A percentile compares a stretch with the other conserved stretches of the same genome.
These are phyloP conservation scores for Aphrocallistes beatrix DNA, from an alignment of 37 sponge, comb jelly and placozoan genomes.

Conservation along the genomic window DNA sequence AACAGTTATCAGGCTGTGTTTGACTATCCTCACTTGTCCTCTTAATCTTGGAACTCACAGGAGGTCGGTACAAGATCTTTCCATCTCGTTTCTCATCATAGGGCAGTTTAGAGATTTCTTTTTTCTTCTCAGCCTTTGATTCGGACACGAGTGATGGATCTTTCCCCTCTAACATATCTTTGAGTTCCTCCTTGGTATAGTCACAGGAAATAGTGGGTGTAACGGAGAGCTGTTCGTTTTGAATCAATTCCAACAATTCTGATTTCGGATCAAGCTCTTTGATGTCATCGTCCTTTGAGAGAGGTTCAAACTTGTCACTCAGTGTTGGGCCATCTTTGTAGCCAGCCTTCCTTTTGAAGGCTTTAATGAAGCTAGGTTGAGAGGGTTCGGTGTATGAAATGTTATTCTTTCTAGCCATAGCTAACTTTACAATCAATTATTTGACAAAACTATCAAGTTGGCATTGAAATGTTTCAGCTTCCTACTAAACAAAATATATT, in stretches of 20 bases:
- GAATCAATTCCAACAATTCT: background rate
- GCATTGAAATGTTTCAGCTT: no score
- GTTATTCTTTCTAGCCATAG: background rate
- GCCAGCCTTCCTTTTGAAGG: background rate
- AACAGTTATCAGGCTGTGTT: background rate
- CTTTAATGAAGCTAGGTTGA: background rate
- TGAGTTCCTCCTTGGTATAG: background rate
- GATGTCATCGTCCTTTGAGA: background rate
- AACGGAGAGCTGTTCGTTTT: background rate
- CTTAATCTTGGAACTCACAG: background rate
- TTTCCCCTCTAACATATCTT: background rate
- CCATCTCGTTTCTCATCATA: constrained; percentile 9
- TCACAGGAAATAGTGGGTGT: background rate
- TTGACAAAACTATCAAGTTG: no score
- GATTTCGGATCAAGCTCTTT: background rate
- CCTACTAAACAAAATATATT: no score
- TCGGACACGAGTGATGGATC: background rate
- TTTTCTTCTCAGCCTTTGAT: background rate
- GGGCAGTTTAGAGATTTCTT: background rate
- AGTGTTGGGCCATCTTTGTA: background rate
- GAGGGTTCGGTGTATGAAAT: constrained; percentile 8
- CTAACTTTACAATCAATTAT: background rate
- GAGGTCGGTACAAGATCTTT: background rate
- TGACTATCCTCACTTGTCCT: background rate
- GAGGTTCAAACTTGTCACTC: background rate